Percentiles rank a stretch among this genome's conserved stretches.
Evolutionary conservation across 2,888 invertebrate species (phyloP).

Genomic region (Drymonia ruficornis): DNA sequence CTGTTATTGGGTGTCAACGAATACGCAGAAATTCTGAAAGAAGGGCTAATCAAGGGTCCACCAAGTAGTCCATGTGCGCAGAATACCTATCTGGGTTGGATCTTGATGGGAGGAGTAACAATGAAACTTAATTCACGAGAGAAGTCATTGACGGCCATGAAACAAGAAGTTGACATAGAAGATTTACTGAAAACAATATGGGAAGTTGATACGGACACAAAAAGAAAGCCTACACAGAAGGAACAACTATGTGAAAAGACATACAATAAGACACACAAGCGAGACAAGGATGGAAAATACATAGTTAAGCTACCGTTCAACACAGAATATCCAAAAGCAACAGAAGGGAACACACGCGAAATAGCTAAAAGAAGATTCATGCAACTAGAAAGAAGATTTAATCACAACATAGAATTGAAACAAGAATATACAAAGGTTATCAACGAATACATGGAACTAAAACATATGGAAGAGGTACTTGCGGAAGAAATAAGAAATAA

Average conservation of each 20-base stretch:
- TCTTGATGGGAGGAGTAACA: constrained; percentile 25
- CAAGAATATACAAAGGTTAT: constrained; percentile 25
- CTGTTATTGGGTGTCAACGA: constrained; percentile 30
- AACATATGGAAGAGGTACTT: constrained; percentile 34
- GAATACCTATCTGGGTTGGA: constrained; percentile 32
- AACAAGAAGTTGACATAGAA: constrained; percentile 13
- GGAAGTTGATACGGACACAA: constrained; percentile 15
- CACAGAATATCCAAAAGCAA: constrained; percentile 6
- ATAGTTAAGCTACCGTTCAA: constrained; percentile 25
- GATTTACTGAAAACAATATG: constrained; percentile 19
- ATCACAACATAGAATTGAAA: constrained; percentile 14
- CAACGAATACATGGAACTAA: constrained; percentile 28
- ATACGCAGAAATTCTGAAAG: constrained; percentile 24
- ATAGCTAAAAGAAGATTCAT: not conserved
- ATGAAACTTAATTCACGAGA: constrained; percentile 2
- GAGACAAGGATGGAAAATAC: constrained; percentile 20
- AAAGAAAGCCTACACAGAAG: constrained; percentile 17
- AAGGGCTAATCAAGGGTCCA: constrained; percentile 27
- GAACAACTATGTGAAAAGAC: constrained; percentile 24
- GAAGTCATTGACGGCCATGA: constrained; percentile 16
- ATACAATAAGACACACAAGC: constrained; percentile 16
- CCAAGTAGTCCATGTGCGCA: constrained; percentile 31
- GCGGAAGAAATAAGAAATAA: constrained; percentile 18
- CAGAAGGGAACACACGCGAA: not conserved
- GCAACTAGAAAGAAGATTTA: constrained; percentile 13